These are phyloP conservation scores for Vireo altiloquus DNA, from an alignment of 2,113 vertebrate species.

Conservation along the genomic window DNA sequence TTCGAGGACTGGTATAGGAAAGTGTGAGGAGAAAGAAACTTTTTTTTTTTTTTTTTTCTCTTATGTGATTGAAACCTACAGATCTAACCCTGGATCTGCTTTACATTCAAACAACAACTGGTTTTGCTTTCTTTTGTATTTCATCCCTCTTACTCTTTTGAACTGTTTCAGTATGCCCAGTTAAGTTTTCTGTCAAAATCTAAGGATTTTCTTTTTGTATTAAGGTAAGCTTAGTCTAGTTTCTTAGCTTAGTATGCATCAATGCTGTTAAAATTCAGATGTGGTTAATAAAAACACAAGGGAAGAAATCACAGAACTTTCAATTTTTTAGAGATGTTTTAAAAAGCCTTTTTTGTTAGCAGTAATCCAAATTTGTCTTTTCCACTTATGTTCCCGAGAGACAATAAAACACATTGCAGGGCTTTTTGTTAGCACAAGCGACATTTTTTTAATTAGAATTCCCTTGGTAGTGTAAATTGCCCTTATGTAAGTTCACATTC, in stretches of 20 bases:
- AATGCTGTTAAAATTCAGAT: neutral
- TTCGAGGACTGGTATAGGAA: conserved; percentile 9
- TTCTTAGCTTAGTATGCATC: neutral
- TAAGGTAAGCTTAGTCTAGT: neutral
- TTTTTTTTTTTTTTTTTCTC: neutral
- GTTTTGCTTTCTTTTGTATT: neutral
- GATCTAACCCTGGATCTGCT: neutral
- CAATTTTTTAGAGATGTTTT: neutral
- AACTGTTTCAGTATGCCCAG: neutral
- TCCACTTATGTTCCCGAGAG: conserved; percentile 48
- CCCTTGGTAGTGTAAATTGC: conserved; percentile 75
- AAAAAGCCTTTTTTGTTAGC: conserved; percentile 26
- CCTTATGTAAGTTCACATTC: conserved; percentile 75
- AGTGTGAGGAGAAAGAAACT: conserved; percentile 6
- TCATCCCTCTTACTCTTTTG: neutral
- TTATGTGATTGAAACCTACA: neutral
- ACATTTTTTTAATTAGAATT: conserved; percentile 76
- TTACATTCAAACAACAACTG: neutral
- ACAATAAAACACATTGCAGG: conserved; percentile 62
- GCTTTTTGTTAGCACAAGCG: conserved; percentile 65
- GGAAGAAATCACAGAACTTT: neutral
- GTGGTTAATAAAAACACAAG: neutral
- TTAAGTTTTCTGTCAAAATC: neutral
- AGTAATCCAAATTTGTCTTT: conserved; percentile 55
- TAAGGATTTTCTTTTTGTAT: neutral